Conservation (phyloP, 2,888 invertebrate genomes). For the Acrocyrtus sp. region DNA sequence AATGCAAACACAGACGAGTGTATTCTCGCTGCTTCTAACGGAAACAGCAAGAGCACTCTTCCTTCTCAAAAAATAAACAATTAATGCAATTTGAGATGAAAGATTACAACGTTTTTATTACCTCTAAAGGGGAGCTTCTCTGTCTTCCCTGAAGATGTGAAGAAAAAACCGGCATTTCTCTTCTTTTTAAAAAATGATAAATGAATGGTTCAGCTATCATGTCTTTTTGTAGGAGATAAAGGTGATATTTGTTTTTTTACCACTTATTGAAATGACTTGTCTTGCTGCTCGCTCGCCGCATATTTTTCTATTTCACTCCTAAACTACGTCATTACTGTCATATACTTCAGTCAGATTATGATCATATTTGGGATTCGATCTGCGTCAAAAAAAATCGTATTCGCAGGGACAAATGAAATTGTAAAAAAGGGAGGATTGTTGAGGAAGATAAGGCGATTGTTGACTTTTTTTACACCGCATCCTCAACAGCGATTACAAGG, state of each 20-base stretch:
- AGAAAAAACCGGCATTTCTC: conserved; percentile 7
- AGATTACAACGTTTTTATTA: conserved; percentile 17
- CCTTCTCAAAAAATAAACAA: conserved; percentile 9
- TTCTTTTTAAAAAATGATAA: too few species aligned
- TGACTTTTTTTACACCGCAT: not conserved
- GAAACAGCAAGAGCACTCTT: conserved; percentile 4
- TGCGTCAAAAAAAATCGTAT: not conserved
- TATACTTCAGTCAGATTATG: conserved; percentile 1
- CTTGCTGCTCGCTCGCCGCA: too few species aligned
- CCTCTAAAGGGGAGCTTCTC: conserved; percentile 5
- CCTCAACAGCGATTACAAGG: not conserved
- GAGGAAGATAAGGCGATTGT: not conserved
- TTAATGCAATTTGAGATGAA: conserved; percentile 20
- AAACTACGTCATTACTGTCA: too few species aligned
- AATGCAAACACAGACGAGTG: not conserved
- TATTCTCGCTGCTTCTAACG: not conserved
- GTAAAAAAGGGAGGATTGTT: not conserved
- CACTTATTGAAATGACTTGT: too few species aligned
- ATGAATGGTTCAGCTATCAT: not conserved
- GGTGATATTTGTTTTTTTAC: not conserved
- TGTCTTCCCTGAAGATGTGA: conserved; percentile 1
- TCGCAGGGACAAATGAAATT: not conserved
- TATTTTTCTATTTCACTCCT: too few species aligned
- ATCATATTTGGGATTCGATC: not conserved
- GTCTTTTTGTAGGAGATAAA: too few species aligned